These are phyloP conservation scores for Podarcis raffonei DNA, from an alignment of 2,113 vertebrate genomes.

Conservation along the genomic window DNA sequence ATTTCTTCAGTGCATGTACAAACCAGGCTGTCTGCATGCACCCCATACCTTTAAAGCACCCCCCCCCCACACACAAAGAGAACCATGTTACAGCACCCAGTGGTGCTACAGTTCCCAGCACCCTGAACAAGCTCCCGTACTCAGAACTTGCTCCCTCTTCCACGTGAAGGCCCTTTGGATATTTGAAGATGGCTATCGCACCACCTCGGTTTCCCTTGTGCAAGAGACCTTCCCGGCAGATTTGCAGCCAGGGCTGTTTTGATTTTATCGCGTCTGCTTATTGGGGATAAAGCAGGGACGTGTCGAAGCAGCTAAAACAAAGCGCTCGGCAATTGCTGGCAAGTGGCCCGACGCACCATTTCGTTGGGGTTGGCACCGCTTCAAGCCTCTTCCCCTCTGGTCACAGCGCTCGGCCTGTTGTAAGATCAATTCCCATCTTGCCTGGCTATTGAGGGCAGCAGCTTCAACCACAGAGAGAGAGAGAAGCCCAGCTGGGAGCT, in stretches of 20 bases:
- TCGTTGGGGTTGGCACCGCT: neutral
- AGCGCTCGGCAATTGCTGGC: neutral
- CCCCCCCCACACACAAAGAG: too few species aligned
- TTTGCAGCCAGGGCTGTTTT: neutral
- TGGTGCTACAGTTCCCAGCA: neutral
- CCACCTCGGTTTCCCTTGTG: neutral
- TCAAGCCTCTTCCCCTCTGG: too few species aligned
- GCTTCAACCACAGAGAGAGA: too few species aligned
- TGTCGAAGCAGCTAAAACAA: neutral
- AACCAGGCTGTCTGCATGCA: too few species aligned
- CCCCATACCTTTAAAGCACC: too few species aligned
- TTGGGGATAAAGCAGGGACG: neutral
- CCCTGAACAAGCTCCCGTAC: too few species aligned
- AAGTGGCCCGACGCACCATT: neutral
- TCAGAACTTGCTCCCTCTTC: too few species aligned
- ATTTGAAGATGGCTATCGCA: neutral
- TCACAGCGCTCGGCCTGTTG: neutral
- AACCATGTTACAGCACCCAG: too few species aligned
- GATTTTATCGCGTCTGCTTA: neutral
- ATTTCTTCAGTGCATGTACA: too few species aligned
- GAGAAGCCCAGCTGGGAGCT: neutral
- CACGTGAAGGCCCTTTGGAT: neutral
- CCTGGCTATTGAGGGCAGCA: neutral
- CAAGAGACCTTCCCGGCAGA: too few species aligned
- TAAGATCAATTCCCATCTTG: neutral